A percentile compares a stretch with the other conserved stretches of the same genome.
Evolutionary conservation across 2,113 vertebrate genomes (phyloP).

Genomic region (Malurus melanocephalus): DNA sequence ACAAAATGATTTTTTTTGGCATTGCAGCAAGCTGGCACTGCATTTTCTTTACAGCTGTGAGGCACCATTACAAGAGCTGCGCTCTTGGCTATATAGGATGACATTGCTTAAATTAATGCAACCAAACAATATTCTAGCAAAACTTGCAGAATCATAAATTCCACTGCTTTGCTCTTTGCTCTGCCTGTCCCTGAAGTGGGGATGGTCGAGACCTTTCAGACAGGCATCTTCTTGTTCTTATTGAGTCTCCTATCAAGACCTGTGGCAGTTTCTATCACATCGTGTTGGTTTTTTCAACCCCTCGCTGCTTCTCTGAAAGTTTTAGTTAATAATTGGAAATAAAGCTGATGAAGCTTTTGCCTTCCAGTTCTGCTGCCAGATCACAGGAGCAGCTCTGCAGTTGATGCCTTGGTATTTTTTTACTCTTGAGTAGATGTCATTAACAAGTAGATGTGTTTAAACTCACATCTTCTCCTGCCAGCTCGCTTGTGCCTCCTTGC

Average conservation of each 20-base stretch:
- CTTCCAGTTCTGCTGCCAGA: neutral
- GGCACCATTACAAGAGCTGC: neutral
- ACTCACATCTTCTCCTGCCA: neutral
- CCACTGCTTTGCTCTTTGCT: neutral
- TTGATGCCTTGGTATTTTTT: neutral
- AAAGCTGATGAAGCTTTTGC: neutral
- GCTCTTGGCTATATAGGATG: neutral
- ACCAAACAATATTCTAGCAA: neutral
- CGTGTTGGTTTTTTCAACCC: neutral
- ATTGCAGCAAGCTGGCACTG: slow-evolving; percentile 35
- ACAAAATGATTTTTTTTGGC: slow-evolving; percentile 22
- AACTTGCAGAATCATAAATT: neutral
- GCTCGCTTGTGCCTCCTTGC: neutral
- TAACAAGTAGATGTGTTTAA: neutral
- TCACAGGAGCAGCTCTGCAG: neutral
- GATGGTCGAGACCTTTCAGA: neutral
- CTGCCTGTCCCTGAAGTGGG: neutral
- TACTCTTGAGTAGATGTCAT: neutral
- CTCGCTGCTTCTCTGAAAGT: neutral
- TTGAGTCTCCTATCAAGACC: neutral
- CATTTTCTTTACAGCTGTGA: slow-evolving; percentile 43
- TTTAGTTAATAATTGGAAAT: neutral
- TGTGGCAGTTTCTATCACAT: neutral
- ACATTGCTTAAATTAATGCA: slow-evolving; percentile 15
- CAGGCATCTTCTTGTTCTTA: neutral